Evolutionary conservation across 2,888 invertebrate species (phyloP).

Genomic region (Aproaerema taeniolella): DNA sequence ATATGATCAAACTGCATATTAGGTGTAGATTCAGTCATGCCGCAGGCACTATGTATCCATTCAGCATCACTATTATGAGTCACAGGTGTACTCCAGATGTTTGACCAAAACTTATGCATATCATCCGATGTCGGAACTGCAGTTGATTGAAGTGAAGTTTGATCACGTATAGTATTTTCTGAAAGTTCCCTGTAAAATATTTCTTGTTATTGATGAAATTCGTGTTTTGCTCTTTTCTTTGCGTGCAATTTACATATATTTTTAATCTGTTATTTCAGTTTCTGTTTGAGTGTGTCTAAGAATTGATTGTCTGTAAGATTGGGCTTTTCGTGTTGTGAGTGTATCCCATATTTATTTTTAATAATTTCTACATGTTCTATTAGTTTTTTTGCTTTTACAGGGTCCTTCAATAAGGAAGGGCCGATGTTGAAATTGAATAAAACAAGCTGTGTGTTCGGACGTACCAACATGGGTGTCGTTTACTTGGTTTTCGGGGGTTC

Average conservation of each 20-base stretch:
- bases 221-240: background rate
- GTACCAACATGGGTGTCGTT: too few relatives aligned
- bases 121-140: constrained; percentile 1
- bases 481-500: too few relatives aligned
- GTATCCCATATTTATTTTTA: background rate
- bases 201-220: background rate
- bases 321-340: background rate
- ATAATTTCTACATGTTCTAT: background rate
- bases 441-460: too few relatives aligned
- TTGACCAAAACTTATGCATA: too few relatives aligned
- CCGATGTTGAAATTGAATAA: too few relatives aligned
- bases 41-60: too few relatives aligned
- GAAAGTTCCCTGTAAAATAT: background rate
- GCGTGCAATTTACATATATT: background rate
- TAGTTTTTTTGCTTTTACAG: background rate
- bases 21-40: too few relatives aligned
- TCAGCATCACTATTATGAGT: too few relatives aligned
- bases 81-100: too few relatives aligned
- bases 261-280: background rate
- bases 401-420: too few relatives aligned
- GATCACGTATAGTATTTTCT: too few relatives aligned
- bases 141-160: background rate
- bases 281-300: constrained; percentile 7
- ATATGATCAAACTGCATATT: too few relatives aligned
- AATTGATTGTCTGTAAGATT: background rate